Conservation (phyloP, 1,140 invertebrate genomes). For the Drosophila jambulina region DNA sequence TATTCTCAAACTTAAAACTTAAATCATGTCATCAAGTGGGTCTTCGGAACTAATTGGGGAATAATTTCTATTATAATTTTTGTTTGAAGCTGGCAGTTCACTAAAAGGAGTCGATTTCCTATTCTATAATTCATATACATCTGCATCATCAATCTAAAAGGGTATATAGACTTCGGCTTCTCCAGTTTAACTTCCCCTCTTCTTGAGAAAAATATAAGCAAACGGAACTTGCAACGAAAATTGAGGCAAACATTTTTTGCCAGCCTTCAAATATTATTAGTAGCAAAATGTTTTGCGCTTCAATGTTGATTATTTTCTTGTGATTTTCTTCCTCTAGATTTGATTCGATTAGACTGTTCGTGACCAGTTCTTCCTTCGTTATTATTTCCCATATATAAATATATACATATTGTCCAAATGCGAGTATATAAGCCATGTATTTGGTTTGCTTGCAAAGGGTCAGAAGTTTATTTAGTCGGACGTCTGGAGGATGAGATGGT, state of each 20-base stretch:
- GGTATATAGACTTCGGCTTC: no score
- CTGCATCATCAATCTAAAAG: no score
- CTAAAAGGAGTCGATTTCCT: no score
- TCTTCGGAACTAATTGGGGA: no score
- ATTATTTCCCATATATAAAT: not conserved
- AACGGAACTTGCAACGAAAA: not conserved
- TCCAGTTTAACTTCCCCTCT: no score
- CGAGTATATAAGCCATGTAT: not conserved
- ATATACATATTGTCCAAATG: not conserved
- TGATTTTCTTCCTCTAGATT: constrained; percentile 30
- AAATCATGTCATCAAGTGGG: no score
- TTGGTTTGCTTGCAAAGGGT: constrained; percentile 32
- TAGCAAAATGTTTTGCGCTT: constrained; percentile 16
- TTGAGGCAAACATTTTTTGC: constrained; percentile 16
- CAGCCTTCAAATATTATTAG: constrained; percentile 36
- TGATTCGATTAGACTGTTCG: constrained; percentile 41
- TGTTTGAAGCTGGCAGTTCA: no score
- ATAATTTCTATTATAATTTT: no score
- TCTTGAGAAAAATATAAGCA: not conserved
- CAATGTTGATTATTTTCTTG: constrained; percentile 29
- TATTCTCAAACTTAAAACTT: no score
- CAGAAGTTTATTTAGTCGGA: constrained; percentile 16
- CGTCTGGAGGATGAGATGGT: not conserved
- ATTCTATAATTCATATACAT: no score
- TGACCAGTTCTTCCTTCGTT: constrained; percentile 17